Evolutionary conservation across 53 echinoderm and acorn worm species (phyloP).

Genomic region (Echinarachnius parma): DNA sequence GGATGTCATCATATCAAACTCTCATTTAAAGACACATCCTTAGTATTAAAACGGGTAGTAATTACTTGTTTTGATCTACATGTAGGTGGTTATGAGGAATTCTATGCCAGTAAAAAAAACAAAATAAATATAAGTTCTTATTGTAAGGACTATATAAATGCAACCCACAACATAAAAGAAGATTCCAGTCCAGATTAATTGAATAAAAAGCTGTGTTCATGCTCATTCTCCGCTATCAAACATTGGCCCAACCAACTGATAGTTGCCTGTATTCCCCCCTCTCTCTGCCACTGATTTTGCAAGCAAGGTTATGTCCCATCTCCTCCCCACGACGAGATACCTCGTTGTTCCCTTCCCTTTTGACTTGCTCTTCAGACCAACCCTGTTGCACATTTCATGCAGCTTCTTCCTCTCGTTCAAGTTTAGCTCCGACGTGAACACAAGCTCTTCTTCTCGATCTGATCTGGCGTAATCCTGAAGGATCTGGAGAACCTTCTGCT

Average conservation of each 20-base stretch:
- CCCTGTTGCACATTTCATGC: conserved; percentile 26
- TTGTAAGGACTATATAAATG: no score
- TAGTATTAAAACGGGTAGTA: no score
- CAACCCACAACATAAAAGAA: no score
- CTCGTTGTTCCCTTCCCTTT: conserved; percentile 47
- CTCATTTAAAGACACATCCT: no score
- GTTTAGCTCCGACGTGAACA: conserved; percentile 53
- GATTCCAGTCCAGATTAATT: no score
- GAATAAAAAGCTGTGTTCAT: no score
- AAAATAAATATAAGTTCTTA: no score
- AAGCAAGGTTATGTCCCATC: conserved; percentile 35
- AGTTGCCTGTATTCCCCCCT: conserved; percentile 56
- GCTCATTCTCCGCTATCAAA: no score
- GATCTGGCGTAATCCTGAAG: conserved; percentile 48
- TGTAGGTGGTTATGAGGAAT: no score
- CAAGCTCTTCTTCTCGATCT: conserved; percentile 52
- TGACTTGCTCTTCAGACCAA: conserved; percentile 59
- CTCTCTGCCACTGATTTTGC: conserved; percentile 50
- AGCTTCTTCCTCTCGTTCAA: conserved; percentile 53
- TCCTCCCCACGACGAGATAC: conserved; percentile 41
- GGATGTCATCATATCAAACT: no score
- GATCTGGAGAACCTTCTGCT: conserved; percentile 24
- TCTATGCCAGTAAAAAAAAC: no score
- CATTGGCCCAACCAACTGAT: conserved; percentile 44
- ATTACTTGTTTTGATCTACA: no score